Percentiles rank a stretch among this genome's conserved stretches.
These are phyloP conservation scores for Brachyopa scutellaris DNA, from an alignment of 2,888 invertebrate species.

Conservation along the genomic window DNA sequence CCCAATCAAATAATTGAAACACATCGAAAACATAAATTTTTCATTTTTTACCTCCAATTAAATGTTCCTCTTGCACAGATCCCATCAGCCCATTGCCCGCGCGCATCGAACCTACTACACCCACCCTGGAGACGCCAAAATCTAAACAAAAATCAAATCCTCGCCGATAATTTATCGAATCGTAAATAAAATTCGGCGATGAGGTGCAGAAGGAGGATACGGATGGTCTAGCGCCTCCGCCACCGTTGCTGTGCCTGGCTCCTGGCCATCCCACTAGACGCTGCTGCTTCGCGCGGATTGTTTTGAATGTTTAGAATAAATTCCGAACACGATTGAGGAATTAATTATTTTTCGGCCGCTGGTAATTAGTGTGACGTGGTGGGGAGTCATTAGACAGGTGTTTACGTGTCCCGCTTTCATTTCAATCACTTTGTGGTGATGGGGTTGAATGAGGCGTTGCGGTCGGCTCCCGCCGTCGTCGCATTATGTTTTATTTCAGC, in stretches of 20 bases:
- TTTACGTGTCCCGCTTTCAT: conserved; percentile 66
- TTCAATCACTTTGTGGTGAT: conserved; percentile 41
- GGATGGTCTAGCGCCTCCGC: conserved; percentile 50
- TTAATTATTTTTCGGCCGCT: conserved; percentile 66
- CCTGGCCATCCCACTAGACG: conserved; percentile 4
- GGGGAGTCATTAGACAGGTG: conserved; percentile 70
- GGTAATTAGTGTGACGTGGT: conserved; percentile 64
- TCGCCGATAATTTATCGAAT: conserved; percentile 69
- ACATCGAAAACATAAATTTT: conserved; percentile 69
- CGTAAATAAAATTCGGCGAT: conserved; percentile 70
- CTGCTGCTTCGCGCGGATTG: conserved; percentile 30
- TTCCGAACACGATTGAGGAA: conserved; percentile 66
- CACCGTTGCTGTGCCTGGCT: conserved; percentile 8
- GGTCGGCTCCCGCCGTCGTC: neutral
- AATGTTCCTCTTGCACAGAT: conserved; percentile 13
- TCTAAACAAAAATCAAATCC: conserved; percentile 69
- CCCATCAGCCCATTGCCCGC: neutral
- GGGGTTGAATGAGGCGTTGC: conserved; percentile 20
- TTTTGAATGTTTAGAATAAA: conserved; percentile 69
- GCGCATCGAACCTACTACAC: neutral
- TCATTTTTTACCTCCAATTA: conserved; percentile 68
- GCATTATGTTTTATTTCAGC: conserved; percentile 55
- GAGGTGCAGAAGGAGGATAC: conserved; percentile 65
- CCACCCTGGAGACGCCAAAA: conserved; percentile 36
- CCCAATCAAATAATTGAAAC: conserved; percentile 55